These are phyloP conservation scores for Tetragonula carbonaria DNA, from an alignment of 2,888 invertebrate genomes.

Conservation along the genomic window DNA sequence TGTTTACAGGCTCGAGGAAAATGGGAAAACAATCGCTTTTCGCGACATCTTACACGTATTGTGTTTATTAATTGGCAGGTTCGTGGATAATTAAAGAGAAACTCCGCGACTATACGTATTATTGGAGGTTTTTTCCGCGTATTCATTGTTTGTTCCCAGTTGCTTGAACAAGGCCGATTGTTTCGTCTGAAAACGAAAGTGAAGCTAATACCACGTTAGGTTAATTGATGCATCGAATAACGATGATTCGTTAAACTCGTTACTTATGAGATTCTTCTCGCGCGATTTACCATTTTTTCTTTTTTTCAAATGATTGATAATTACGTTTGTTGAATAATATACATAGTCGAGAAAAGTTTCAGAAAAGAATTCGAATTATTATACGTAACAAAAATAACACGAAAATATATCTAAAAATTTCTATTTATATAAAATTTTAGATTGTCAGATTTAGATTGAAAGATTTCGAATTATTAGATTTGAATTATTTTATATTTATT, in stretches of 20 bases:
- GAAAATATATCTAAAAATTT: too few relatives aligned
- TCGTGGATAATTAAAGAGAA: slow-evolving; percentile 2
- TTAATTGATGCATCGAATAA: slow-evolving; percentile 10
- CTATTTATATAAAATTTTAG: too few relatives aligned
- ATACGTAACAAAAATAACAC: too few relatives aligned
- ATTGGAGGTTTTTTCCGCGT: not conserved
- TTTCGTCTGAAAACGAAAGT: slow-evolving; percentile 19
- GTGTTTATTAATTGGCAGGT: not conserved
- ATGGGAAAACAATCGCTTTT: not conserved
- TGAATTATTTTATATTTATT: too few relatives aligned
- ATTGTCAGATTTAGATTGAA: too few relatives aligned
- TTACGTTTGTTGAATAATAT: too few relatives aligned
- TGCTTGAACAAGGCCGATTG: slow-evolving; percentile 2
- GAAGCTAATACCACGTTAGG: slow-evolving; percentile 5
- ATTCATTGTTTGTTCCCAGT: not conserved
- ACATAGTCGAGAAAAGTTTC: too few relatives aligned
- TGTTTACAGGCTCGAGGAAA: not conserved
- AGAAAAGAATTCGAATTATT: too few relatives aligned
- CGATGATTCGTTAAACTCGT: not conserved
- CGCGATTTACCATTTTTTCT: not conserved
- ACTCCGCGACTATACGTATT: not conserved
- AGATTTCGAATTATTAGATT: too few relatives aligned
- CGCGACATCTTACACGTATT: not conserved
- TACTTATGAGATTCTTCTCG: not conserved
- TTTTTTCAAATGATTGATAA: too few relatives aligned